Base-by-base conservation (phyloP, 2,113 vertebrate species). In the Sinocyclocheilus grahami region DNA sequence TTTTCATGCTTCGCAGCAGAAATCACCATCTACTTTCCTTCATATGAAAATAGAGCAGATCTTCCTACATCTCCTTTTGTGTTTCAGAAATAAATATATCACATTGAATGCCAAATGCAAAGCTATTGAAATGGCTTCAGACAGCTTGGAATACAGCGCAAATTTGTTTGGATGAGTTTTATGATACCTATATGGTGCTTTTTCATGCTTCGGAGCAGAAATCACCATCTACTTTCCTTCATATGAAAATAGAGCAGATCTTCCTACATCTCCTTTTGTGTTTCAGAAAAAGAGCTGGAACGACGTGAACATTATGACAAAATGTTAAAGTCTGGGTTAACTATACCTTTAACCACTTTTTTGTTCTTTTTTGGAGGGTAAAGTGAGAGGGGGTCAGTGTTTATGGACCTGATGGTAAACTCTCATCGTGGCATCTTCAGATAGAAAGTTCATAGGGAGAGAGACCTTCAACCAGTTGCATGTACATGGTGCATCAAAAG, bases 391-490 rank as follows among this genome's bases (percentile, higher is more conserved):
- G 37, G n/a, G 30, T 42, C 39, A 33, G 60, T 53, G 63, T 82
- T 82, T 37, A 72, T 16, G 58, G 78, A 71, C 69, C 51, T 42
- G 33, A 62, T 55, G 33, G 18, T 65, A 16, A 48, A 81, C 39
- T 65, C 78, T 80, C 58, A 30, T 80, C 37, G 3, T 37, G 12
- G 37, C 13, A 62, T 80, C 55, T 60, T 80, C 55, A 80, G 33
- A 22, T 62, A 82, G 42, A 67, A 82, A 16, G 76, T 71, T 82
- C 62, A 55, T 22, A 88, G 76, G 37, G 84, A 63, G 77, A 83
- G 37, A 53, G 11, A 53, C 80, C 62, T 14, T 55, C 71, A 86
- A 85, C 39, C 20, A 72, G 24, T 37, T 71, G 37, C 65, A 39
- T 55, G 79, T 86, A 74, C 37, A 65, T 53, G 62, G 63, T 77